Base-by-base conservation (phyloP, 2,113 vertebrate genomes). In the Oxygymnocypris stewartii region DNA sequence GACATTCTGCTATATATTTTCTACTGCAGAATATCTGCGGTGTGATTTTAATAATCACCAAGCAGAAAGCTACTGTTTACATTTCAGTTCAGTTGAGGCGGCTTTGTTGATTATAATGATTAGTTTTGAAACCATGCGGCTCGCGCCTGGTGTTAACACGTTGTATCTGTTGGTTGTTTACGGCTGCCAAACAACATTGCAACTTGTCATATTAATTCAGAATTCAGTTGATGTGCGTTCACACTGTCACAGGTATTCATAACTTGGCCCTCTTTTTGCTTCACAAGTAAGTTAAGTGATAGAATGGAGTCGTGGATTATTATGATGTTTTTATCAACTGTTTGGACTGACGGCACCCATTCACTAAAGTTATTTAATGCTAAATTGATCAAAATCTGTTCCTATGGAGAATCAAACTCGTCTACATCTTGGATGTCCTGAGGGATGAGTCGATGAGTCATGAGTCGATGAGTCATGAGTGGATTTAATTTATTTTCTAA, bases 71-170 rank as follows among this genome's bases (percentile, higher is more conserved):
- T n/a, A 75, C 42, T 75, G 73, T 44, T 74, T 44, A 44, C 23
- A 7, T 25, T 47, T 47, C 73, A 47, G n/a, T 49, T 76, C n/a
- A 76, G 42, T 49, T 76, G 42, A 76, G 42, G 12, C 9, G 73
- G n/a, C 73, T 76, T 76, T 76, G n/a, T 76, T 76, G 23, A 49
- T 49, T 49, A 28, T 76, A 76, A 16, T 76, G 42, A 76, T 76
- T 47, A 49, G 42, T 76, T 76, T 44, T 25, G 13, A 76, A 76
- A 49, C 42, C 2, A 6, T 67, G 11, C 5, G 4, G 37, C 20
- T 42, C 2, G 10, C 2, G 18, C 16, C 35, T 74, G 71, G 71
- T 74, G 71, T 74, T 69, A 42, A 74, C 71, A 74, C 37, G 7
- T 18, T 37, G 65, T n/a, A 42, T 18, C 37, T 74, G 20, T 73